Evolutionary conservation across 1,140 invertebrate species (phyloP), one percentile per base, ranked within the genome.

Genomic region (Piezodorus guildinii): DNA sequence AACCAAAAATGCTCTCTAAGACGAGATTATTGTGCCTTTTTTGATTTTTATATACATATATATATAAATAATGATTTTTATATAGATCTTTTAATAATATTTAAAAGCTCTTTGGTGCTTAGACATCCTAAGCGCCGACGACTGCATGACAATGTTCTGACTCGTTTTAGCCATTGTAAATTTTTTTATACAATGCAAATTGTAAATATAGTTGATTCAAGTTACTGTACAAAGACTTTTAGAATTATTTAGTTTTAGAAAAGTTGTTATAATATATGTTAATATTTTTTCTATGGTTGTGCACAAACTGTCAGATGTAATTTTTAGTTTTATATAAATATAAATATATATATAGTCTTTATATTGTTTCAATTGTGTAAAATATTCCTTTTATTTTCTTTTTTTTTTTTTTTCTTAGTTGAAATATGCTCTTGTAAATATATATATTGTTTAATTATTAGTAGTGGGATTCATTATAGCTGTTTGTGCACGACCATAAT

Each of bases 11-110:
- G 58, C 58, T 60, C 58, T 60, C 58, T 60, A 43, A 43, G 30
- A 43, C 58, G 58, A 60, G 58, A 60, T 60, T 60, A 60, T 60
- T 60, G 58, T 60, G 58, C 58, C 58, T 60, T 60, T 60, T 34
- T 17, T 60, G n/a, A 17, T 60, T 52, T 52, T 21, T 52, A 52
- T 25, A 25, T n/a, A 30, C 3, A 54, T 54, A 23, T 49, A 49
- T 49, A 49, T 49, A 49, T 49, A 49, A 49, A 49, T 56, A 56
- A 60, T 17, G n/a, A 60, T n/a, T 43, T 60, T 60, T 60, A 60
- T 60, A 43, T 15, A 60, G 58, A 60, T 43, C 17, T 43, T 60
- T 60, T 60, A 43, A 39, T 60, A 60, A 30, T 44, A 44, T 43
- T 60, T 44, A 44, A 60, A n/a, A n/a, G 58, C 12, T 52, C 4